A percentile compares a stretch with the other conserved stretches of the same genome.
Conservation (phyloP, 2,888 invertebrate genomes). For the Ophion ellenae region DNA sequence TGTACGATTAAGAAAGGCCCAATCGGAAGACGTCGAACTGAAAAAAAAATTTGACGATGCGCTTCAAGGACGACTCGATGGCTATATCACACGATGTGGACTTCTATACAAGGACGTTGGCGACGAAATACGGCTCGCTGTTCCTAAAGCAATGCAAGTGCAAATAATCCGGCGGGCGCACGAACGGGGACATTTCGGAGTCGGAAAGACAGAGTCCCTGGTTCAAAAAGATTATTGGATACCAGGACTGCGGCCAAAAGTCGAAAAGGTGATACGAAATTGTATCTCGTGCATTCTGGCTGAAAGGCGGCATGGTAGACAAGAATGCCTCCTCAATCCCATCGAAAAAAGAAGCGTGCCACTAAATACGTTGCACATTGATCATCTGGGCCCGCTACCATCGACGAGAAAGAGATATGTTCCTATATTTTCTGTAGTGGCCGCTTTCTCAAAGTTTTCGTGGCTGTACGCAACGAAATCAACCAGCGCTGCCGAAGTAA, state of each 20-base stretch:
- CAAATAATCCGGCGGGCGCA: constrained; percentile 45
- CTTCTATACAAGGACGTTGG: constrained; percentile 34
- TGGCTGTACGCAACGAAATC: constrained; percentile 74
- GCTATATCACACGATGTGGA: constrained; percentile 21
- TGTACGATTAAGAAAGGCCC: constrained; percentile 12
- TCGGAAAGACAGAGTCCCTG: constrained; percentile 38
- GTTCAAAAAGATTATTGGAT: constrained; percentile 73
- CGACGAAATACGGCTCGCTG: constrained; percentile 25
- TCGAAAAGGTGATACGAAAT: constrained; percentile 54
- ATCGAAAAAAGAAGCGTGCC: constrained; percentile 75
- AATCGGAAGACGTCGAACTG: constrained; percentile 25
- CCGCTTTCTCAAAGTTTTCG: constrained; percentile 70
- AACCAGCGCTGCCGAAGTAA: constrained; percentile 72
- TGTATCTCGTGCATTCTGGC: constrained; percentile 61
- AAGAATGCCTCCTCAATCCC: constrained; percentile 74
- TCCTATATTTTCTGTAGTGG: constrained; percentile 27
- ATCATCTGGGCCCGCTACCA: constrained; percentile 76
- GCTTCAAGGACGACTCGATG: constrained; percentile 12
- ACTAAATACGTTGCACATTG: constrained; percentile 74
- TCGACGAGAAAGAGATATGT: constrained; percentile 34
- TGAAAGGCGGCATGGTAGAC: constrained; percentile 72
- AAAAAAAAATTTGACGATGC: neutral
- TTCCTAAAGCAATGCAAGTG: constrained; percentile 30
- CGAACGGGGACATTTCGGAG: constrained; percentile 42
- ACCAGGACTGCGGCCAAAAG: constrained; percentile 48